Evolutionary conservation across 2,797 vertebrate species (phyloP), one percentile per base, ranked within the genome.

Genomic region (Gorsachius magnificus): DNA sequence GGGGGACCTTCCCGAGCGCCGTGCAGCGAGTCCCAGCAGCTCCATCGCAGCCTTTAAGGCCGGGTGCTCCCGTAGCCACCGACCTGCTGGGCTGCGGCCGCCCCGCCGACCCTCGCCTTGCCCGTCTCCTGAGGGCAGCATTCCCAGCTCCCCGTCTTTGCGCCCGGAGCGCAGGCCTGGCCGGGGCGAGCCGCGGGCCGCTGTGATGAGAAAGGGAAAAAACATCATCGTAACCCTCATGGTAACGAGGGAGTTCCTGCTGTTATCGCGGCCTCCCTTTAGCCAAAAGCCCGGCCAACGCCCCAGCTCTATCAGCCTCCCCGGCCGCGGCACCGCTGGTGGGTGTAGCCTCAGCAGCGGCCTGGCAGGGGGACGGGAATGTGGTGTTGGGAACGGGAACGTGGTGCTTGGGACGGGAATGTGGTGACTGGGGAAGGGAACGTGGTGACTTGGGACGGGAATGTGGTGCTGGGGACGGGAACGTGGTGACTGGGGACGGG

Each of bases 311-410:
- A 90, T 90, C 94, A 13, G 58, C 43, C 1, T 2, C 33, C 45
- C 26, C 2, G 0, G 36, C 57, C 4, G 11, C 5, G 1, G 29
- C 36, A 1, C 19, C 0, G 1, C 26, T 17, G 58, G 45, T 21
- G 3, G 77, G 53, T 2, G 7, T 7, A 10, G 58, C 43, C 77
- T 4, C 36, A 29, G 20, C 13, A 13, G 28, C 0, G 4, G 54
- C 53, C 53, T 21, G 14, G 53, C 25, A 3, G 18, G 43, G 51
- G 16, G n/a, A 46, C 6, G 14, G 75, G 36, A 21, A 33, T 0
- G 13, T 10, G 16, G 70, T 6, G 5, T 17, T 21, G 38, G 35
- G 35, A 9, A 41, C 0, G 1, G 11, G 9, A 24, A 25, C 0
- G 3, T 10, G 53, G 31, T 28, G 50, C 25, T 13, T 3, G 35